Evolutionary conservation across 2,113 vertebrate species (phyloP).

Genomic region (Hippopotamus amphibius): DNA sequence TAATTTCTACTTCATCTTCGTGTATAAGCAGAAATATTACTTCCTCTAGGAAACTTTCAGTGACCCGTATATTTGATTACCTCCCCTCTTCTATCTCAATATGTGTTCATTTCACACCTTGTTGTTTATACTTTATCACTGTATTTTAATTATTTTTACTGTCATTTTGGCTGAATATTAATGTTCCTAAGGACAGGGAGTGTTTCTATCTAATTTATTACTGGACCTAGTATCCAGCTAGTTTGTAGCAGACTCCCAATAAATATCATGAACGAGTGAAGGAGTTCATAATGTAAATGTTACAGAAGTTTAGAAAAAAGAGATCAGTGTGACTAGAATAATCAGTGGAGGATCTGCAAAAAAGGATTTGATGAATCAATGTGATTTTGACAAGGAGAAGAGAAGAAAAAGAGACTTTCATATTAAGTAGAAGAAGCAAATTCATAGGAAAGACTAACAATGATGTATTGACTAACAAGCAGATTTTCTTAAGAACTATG

Average conservation of each 20-base stretch:
- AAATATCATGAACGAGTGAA: neutral
- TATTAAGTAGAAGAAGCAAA: neutral
- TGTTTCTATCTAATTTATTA: neutral
- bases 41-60: neutral
- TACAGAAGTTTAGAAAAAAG: neutral
- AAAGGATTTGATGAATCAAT: conserved; percentile 1
- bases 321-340: neutral
- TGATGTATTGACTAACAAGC: neutral
- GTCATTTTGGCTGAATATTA: neutral
- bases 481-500: neutral
- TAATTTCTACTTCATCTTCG: conserved; percentile 11
- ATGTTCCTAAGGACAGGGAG: neutral
- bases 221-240: neutral
- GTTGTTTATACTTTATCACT: neutral
- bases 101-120: neutral
- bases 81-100: neutral
- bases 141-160: neutral
- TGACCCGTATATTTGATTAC: neutral
- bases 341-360: neutral
- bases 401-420: neutral
- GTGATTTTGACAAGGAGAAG: neutral
- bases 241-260: neutral
- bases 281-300: neutral
- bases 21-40: neutral
- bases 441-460: neutral